Evolutionary conservation across 2,888 invertebrate genomes (phyloP).

Genomic region (Leptopilina syphax): DNA sequence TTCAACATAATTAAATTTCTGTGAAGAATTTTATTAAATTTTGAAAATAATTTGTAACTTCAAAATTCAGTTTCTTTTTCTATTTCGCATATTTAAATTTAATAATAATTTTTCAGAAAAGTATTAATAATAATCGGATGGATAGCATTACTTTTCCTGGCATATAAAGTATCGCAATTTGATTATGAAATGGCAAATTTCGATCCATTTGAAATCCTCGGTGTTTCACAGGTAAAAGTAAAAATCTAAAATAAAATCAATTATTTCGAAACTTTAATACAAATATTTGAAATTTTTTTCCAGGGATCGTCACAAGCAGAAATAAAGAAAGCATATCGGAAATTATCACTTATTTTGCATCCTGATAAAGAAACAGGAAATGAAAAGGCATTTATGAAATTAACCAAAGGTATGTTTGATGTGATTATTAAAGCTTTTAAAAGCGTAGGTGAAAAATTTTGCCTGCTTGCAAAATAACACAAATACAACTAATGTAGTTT

Average conservation of each 20-base stretch:
- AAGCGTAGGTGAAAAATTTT: not conserved
- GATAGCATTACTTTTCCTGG: conserved; percentile 87
- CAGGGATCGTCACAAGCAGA: conserved; percentile 91
- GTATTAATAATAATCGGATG: conserved; percentile 88
- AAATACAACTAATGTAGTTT: conserved; percentile 14
- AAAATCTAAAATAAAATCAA: not conserved
- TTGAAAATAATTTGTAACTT: too few relatives aligned
- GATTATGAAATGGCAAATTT: conserved; percentile 99
- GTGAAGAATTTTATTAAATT: too few relatives aligned
- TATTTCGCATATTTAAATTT: not conserved
- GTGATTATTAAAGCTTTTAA: not conserved
- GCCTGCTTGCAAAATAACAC: conserved; percentile 7
- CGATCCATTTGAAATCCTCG: conserved; percentile 98
- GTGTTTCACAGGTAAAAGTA: conserved; percentile 85
- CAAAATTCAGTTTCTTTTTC: too few relatives aligned
- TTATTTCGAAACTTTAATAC: not conserved
- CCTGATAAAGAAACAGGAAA: conserved; percentile 99
- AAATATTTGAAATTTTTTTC: conserved; percentile 51
- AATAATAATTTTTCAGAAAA: conserved; percentile 80
- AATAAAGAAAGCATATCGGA: conserved; percentile 97
- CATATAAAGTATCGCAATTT: conserved; percentile 96
- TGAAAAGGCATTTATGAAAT: conserved; percentile 97
- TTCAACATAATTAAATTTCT: too few relatives aligned
- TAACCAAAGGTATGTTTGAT: conserved; percentile 88
- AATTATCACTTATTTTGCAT: conserved; percentile 94